Conservation (phyloP, 2,113 vertebrate genomes). For the Peromyscus maniculatus region DNA sequence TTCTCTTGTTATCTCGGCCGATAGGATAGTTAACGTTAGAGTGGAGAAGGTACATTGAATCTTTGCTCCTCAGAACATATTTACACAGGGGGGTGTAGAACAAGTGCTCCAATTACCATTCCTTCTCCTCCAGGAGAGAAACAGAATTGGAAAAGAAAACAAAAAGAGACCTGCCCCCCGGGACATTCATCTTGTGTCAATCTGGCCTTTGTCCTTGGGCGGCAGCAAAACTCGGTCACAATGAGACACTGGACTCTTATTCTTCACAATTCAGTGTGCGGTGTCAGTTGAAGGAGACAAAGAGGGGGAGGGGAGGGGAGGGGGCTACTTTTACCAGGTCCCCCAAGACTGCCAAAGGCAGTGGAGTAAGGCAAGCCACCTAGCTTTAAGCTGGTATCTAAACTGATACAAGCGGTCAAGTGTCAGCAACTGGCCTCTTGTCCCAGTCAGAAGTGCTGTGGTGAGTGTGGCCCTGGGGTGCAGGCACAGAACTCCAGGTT, state of each 20-base stretch:
- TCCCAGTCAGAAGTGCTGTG: background rate
- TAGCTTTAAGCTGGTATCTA: background rate
- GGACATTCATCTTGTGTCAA: conserved; percentile 19
- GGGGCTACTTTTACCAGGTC: background rate
- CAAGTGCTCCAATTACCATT: conserved; percentile 28
- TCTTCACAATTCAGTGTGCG: conserved; percentile 23
- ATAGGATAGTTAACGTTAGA: background rate
- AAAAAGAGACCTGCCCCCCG: conserved; percentile 32
- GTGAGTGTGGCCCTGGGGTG: no score
- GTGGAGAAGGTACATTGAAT: conserved; percentile 5
- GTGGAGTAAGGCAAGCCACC: background rate
- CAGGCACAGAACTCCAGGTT: background rate
- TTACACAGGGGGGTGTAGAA: conserved; percentile 45
- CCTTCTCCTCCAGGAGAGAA: conserved; percentile 60
- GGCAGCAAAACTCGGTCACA: conserved; percentile 55
- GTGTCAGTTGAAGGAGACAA: conserved; percentile 36
- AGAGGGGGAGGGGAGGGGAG: background rate
- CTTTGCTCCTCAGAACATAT: conserved; percentile 26
- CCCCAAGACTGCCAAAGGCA: background rate
- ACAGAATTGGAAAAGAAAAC: conserved; percentile 57
- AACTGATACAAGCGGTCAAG: background rate
- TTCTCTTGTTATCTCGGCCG: conserved; percentile 49
- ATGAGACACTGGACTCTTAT: conserved; percentile 20
- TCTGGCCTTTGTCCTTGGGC: conserved; percentile 61
- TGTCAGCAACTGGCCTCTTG: background rate